phyloP scores from a whole-genome alignment of 2,113 vertebrate species.

The Smithornis capensis region DNA sequence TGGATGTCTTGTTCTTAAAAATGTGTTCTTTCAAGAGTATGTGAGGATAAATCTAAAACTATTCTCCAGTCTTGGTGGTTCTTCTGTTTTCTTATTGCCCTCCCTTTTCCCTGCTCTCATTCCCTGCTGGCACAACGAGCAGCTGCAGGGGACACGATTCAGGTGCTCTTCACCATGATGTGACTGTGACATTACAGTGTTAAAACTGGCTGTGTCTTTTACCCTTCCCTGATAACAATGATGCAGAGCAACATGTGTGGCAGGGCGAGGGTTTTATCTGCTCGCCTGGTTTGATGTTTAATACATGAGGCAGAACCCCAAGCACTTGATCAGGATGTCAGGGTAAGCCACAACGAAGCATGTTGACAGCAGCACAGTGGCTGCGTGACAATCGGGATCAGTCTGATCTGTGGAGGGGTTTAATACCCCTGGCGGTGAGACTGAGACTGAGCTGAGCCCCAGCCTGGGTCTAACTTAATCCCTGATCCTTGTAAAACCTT shows the following conservation, averaged over 20 bases:
- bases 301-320: not conserved
- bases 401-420: not conserved
- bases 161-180: not conserved
- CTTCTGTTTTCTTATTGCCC: not conserved
- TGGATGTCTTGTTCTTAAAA: not conserved
- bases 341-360: not conserved
- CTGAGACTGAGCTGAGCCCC: not conserved
- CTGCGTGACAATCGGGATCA: not conserved
- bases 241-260: not conserved
- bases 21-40: not conserved
- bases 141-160: rapidly evolving
- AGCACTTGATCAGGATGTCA: not conserved
- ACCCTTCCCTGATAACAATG: not conserved
- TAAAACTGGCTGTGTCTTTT: rapidly evolving
- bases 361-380: not conserved
- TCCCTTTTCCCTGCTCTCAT: not conserved
- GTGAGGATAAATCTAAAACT: too few relatives aligned
- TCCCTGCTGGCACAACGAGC: not conserved
- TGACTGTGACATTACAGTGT: rapidly evolving
- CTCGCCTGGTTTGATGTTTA: not conserved
- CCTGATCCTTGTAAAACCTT: not conserved
- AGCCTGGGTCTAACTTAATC: not conserved
- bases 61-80: not conserved
- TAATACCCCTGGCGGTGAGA: not conserved
- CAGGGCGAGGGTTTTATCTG: not conserved